Percentiles rank a stretch among this genome's conserved stretches.
These are phyloP conservation scores for Ptyas mucosa DNA, from an alignment of 2,113 vertebrate species.

Conservation along the genomic window DNA sequence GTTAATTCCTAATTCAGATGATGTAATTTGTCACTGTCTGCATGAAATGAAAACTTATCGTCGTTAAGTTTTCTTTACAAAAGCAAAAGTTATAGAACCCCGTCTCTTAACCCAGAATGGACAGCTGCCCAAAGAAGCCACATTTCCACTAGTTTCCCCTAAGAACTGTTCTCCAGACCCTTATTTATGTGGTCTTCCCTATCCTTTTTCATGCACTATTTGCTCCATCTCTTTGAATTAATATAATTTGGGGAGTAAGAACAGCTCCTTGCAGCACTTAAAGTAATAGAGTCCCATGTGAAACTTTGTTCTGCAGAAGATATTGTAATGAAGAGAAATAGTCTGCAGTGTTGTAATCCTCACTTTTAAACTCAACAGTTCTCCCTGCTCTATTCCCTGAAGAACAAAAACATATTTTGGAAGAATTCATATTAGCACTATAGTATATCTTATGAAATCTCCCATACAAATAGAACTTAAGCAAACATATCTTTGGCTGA, in stretches of 20 bases:
- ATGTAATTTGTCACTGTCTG: background rate
- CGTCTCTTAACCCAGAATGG: background rate
- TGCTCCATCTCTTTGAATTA: conserved; percentile 13
- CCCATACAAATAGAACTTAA: conserved; percentile 62
- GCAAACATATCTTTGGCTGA: conserved; percentile 65
- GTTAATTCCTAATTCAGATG: background rate
- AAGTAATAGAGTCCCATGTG: background rate
- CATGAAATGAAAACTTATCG: background rate
- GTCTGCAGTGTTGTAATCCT: background rate
- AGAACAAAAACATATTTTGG: conserved; percentile 37
- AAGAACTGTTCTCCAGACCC: background rate
- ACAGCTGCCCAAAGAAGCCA: background rate
- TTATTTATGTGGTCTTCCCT: background rate
- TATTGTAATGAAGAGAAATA: conserved; percentile 18
- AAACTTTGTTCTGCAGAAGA: background rate
- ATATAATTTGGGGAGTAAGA: background rate
- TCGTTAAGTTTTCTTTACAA: background rate
- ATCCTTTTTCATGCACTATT: background rate
- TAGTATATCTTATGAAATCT: conserved; percentile 39
- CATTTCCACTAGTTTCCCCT: background rate
- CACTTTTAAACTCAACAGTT: conserved; percentile 34
- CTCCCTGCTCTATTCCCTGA: conserved; percentile 24
- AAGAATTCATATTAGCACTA: conserved; percentile 32
- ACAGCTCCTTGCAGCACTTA: background rate
- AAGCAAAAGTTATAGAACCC: background rate